phyloP scores from a whole-genome alignment of 2,113 vertebrate genomes.

The Petroica traversi region DNA sequence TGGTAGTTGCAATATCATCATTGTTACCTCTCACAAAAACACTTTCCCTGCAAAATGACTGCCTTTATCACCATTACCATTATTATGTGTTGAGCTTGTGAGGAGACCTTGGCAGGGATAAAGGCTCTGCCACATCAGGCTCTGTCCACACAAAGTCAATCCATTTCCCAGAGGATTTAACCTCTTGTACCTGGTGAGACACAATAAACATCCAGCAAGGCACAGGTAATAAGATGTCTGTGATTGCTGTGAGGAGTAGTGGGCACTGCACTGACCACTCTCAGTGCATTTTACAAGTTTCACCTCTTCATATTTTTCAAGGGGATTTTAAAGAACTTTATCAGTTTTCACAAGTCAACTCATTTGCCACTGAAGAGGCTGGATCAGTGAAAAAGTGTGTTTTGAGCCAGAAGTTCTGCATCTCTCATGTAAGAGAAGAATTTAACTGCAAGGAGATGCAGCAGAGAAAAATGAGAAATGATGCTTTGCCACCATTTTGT shows the following conservation, averaged over 20 bases:
- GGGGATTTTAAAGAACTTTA: background rate
- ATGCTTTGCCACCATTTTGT: background rate
- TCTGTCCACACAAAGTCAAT: background rate
- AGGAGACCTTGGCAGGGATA: background rate
- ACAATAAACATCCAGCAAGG: background rate
- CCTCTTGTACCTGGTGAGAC: background rate
- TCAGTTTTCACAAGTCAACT: background rate
- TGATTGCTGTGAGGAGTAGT: background rate
- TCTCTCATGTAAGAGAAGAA: background rate
- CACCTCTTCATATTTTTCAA: background rate
- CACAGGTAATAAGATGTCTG: background rate
- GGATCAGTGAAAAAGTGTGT: background rate
- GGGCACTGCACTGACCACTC: background rate
- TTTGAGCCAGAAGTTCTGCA: background rate
- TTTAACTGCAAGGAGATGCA: background rate
- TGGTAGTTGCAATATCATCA: background rate
- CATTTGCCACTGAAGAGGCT: background rate
- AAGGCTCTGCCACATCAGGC: background rate
- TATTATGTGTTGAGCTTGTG: rapidly evolving
- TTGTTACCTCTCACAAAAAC: background rate
- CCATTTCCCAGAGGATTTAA: background rate
- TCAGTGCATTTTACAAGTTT: background rate
- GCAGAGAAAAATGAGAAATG: background rate
- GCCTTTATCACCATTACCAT: background rate
- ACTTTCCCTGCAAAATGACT: background rate